Evolutionary conservation across 2,113 vertebrate genomes (phyloP).

Genomic region (Pseudonaja textilis): DNA sequence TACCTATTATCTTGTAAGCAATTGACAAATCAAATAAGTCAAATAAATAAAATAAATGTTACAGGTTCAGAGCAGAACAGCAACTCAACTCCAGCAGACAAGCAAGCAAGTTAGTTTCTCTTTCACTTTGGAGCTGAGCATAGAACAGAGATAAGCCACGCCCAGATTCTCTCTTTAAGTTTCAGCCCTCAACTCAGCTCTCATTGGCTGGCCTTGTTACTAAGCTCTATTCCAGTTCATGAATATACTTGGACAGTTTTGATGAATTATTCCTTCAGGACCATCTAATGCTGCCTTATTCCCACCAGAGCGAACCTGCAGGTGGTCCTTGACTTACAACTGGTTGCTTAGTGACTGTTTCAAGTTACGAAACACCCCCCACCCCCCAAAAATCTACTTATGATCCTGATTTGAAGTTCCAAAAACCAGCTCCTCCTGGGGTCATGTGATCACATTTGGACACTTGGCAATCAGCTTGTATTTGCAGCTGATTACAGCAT

Average conservation of each 20-base stretch:
- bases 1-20: too few species aligned
- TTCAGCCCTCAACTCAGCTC: too few species aligned
- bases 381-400: not conserved
- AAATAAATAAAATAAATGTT: too few species aligned
- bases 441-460: not conserved
- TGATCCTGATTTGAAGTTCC: not conserved
- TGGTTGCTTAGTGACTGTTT: not conserved
- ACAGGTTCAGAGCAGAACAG: too few species aligned
- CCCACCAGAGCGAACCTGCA: not conserved
- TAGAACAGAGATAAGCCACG: too few species aligned
- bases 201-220: too few species aligned
- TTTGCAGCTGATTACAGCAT: not conserved
- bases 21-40: too few species aligned
- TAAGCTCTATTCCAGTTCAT: too few species aligned
- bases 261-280: not conserved
- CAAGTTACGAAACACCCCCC: not conserved
- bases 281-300: not conserved
- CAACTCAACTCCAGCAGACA: too few species aligned
- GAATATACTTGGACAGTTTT: not conserved
- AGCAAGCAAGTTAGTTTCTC: too few species aligned
- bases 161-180: too few species aligned
- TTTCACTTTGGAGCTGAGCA: too few species aligned
- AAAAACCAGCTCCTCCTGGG: not conserved
- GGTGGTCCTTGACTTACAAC: not conserved
- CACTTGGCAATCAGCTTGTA: not conserved